Base-by-base conservation (phyloP, 2,888 invertebrate species). In the Eupeodes latifasciatus region DNA sequence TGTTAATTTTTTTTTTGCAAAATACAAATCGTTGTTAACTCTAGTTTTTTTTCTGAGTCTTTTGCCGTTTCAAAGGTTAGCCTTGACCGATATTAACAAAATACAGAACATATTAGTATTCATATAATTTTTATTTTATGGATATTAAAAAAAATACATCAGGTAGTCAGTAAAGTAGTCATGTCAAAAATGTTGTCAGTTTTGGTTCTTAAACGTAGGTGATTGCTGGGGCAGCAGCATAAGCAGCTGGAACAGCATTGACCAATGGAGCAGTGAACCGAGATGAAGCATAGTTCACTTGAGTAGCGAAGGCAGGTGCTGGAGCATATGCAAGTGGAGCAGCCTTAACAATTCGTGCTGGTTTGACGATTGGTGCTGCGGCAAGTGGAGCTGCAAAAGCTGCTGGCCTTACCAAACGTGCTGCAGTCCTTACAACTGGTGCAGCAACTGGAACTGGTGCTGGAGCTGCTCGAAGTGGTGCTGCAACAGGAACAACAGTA, bases 391-490 rank as follows among this genome's bases (percentile, higher is more conserved):
- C 19, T 19, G 19, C 19, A 19, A 19, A 19, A 36, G 67, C 47
- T 6, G 78, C 61, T 71, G 71, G 82, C 0, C 47, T 64, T 3
- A 64, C 62, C 44, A 62, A 62, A 12, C 62, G 62, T 44, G 62
- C 62, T 12, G 82, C 76, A 2, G 82, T 44, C 57, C 76, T 69
- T 0, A 81, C 79, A n/a, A 78, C 12, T 11, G 66, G 66, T 14
- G 64, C 71, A n/a, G 79, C 53, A 34, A 67, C 67, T 16, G 78
- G 75, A 12, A 79, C 81, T 7, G 80, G 75, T 14, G 80, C 19
- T 49, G 85, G 85, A 5, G 78, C 86, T 10, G 86, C 86, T n/a
- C 16, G 78, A 4, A 86, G 27, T 44, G 86, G 86, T 59, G 49
- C 85, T n/a, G 80, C 80, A 27, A 49, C 72, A 27, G 66, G 47